Evolutionary conservation across 2,113 vertebrate species (phyloP), one percentile per base, ranked within the genome.

Genomic region (Grallaria varia): DNA sequence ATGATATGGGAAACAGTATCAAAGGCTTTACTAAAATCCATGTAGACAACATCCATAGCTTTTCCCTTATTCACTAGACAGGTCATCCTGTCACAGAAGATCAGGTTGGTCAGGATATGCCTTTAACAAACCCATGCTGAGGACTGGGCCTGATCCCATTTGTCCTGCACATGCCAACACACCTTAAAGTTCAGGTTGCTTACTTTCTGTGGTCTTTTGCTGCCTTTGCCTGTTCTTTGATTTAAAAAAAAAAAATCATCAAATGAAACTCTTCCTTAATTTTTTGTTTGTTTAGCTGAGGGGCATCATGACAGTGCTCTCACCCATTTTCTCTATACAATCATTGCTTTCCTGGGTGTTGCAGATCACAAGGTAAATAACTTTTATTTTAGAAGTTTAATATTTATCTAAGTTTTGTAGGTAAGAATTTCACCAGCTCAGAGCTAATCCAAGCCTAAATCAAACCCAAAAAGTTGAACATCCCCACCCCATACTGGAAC

Each of bases 271-370:
- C 13, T 97, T 76, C 98, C 98, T 99, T 98, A 98, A 98, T 96
- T 83, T 64, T 30, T 49, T 94, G 28, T 49, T 95, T 62, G 28
- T 91, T 95, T 92, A 99, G 99, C 99, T 92, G 99, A 99, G 96
- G 99, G 99, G 53, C 99, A 99, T 95, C 99, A 99, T 84, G 99
- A 99, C 97, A 99, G 99, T 72, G 99, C 99, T 59, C 98, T 99
- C 74, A 99, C 99, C 50, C 99, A 99, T 82, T 98, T 99, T 86
- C 98, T 99, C 19, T 99, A 99, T 93, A 99, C 99, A 30, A 97
- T 98, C 68, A 99, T 99, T 73, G 98, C 99, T 47, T 99, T 99
- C 96, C 95, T 99, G 60, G 99, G 99, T 22, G 98, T 99, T 87
- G 99, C 99, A 42, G 99, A 99, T 96, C 99, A 99, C 95, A 99